These are phyloP conservation scores for Muscicapa adusta DNA, from an alignment of 2,113 vertebrate species.

Conservation along the genomic window DNA sequence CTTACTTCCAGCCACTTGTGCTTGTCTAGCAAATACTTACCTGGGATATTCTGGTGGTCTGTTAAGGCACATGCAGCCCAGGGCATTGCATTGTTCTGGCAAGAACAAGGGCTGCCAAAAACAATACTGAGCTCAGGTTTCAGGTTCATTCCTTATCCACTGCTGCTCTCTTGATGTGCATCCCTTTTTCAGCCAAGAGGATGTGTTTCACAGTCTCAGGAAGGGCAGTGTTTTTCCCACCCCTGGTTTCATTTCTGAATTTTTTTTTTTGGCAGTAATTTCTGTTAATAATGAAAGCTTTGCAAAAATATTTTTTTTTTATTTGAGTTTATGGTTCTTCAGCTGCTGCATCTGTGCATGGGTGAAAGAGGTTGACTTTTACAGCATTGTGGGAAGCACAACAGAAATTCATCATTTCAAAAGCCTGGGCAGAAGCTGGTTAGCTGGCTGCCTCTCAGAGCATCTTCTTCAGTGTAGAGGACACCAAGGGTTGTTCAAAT, in stretches of 20 bases:
- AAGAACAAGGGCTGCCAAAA: not conserved
- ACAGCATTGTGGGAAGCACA: not conserved
- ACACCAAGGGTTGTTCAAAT: constrained; percentile 11
- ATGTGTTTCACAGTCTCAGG: constrained; percentile 42
- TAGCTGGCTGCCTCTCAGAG: not conserved
- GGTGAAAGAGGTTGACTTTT: not conserved
- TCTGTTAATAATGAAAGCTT: not conserved
- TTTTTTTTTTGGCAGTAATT: not conserved
- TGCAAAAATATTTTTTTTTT: not conserved
- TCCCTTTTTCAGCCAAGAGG: not conserved
- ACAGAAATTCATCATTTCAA: not conserved
- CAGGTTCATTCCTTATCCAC: not conserved
- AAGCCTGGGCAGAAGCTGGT: not conserved
- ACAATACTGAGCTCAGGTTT: constrained; percentile 8
- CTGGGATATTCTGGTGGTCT: constrained; percentile 15
- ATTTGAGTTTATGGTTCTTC: not conserved
- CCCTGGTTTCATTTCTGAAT: not conserved
- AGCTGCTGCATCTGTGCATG: not conserved
- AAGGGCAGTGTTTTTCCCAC: not conserved
- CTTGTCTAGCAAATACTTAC: constrained; percentile 1
- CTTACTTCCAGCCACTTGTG: not conserved
- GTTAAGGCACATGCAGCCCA: constrained; percentile 11
- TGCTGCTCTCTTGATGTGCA: not conserved
- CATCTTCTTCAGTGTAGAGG: not conserved
- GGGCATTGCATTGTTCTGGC: not conserved